phyloP scores from a whole-genome alignment of 2,797 vertebrate species.

The Myotis daubentonii region DNA sequence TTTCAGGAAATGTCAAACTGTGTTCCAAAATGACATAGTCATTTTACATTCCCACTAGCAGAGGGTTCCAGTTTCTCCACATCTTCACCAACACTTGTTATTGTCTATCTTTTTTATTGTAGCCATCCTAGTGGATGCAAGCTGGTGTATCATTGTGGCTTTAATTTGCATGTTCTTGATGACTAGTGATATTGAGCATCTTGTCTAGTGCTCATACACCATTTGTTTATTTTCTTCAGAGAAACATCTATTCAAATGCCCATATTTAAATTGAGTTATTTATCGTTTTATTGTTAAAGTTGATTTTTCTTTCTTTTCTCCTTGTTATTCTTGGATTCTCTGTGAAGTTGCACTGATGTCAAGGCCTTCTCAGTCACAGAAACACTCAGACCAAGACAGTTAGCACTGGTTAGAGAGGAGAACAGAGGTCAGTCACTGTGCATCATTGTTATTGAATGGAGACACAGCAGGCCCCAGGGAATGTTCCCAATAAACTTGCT shows the following conservation, averaged over 20 bases:
- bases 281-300: constrained; percentile 51
- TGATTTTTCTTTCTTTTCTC: constrained; percentile 54
- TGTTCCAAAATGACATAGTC: constrained; percentile 28
- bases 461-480: constrained; percentile 59
- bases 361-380: constrained; percentile 42
- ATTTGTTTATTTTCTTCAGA: constrained; percentile 52
- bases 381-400: constrained; percentile 64
- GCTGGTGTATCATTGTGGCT: background rate
- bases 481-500: constrained; percentile 18
- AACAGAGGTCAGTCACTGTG: constrained; percentile 66
- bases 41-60: constrained; percentile 16
- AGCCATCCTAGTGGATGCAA: constrained; percentile 7
- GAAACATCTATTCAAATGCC: constrained; percentile 41
- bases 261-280: constrained; percentile 47
- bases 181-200: constrained; percentile 38
- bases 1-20: constrained; percentile 32
- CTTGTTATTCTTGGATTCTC: constrained; percentile 6
- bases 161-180: constrained; percentile 56
- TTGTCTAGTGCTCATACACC: constrained; percentile 15
- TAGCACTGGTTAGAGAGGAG: constrained; percentile 45
- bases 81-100: background rate
- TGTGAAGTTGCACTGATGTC: constrained; percentile 52
- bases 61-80: constrained; percentile 11
- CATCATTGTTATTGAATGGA: constrained; percentile 66
- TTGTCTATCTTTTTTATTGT: constrained; percentile 51